A percentile compares a stretch with the other conserved stretches of the same genome.
Evolutionary conservation across 1,140 invertebrate genomes (phyloP).

Genomic region (Brachionus plicatilis): DNA sequence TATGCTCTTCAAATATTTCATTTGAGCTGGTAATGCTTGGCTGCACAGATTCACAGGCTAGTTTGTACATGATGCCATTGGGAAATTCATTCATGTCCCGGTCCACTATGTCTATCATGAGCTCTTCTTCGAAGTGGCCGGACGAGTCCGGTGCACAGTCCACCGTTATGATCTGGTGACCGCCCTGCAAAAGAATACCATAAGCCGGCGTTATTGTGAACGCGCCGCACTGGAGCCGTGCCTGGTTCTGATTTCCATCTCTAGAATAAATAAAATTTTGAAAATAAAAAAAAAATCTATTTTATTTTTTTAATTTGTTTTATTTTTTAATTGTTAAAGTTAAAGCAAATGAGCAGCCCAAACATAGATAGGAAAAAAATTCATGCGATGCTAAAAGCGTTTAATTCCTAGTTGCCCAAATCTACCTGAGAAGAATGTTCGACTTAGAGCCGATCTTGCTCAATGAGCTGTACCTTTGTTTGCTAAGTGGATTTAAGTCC

Average conservation of each 20-base stretch:
- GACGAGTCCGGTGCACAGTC: constrained; percentile 51
- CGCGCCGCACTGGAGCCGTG: constrained; percentile 1
- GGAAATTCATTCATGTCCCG: constrained; percentile 45
- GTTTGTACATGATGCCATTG: constrained; percentile 52
- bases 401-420: neutral
- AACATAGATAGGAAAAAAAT: neutral
- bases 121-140: constrained; percentile 45
- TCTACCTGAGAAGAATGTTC: constrained; percentile 7
- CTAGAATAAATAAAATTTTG: neutral
- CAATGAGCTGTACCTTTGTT: neutral
- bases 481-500: neutral
- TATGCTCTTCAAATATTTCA: constrained; percentile 56
- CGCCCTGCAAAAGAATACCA: constrained; percentile 49
- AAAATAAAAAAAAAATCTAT: neutral
- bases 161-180: constrained; percentile 50
- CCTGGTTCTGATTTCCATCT: neutral
- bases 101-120: constrained; percentile 52
- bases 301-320: neutral
- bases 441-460: constrained; percentile 12
- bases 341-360: neutral
- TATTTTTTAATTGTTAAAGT: neutral
- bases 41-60: constrained; percentile 52
- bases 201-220: constrained; percentile 53
- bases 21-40: constrained; percentile 52
- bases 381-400: constrained; percentile 25